Evolutionary conservation across 30 jellyfish, hydroid and myxozoan species (phyloP).

Genomic region (Chironex yamaguchii): DNA sequence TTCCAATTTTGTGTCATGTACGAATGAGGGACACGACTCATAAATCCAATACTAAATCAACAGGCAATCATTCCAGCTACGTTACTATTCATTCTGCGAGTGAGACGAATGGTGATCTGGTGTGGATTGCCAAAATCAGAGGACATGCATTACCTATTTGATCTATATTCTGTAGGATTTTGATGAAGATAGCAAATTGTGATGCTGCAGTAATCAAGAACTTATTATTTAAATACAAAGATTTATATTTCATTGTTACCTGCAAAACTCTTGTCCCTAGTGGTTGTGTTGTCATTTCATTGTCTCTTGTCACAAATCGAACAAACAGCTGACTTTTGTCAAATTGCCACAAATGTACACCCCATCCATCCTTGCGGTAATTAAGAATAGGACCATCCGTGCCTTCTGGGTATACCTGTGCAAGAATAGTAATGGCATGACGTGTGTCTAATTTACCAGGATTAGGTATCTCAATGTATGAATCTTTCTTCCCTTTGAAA

Average conservation of each 20-base stretch:
- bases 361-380: slow-evolving; percentile 90
- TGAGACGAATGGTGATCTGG: too few species aligned
- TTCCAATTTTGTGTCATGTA: too few species aligned
- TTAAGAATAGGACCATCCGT: slow-evolving; percentile 91
- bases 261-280: slow-evolving; percentile 91
- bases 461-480: slow-evolving; percentile 90
- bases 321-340: slow-evolving; percentile 88
- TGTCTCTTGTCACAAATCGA: slow-evolving; percentile 91
- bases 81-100: too few species aligned
- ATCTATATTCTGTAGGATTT: too few species aligned
- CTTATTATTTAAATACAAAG: too few species aligned
- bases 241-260: slow-evolving; percentile 39
- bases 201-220: too few species aligned
- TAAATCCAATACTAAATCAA: too few species aligned
- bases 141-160: too few species aligned
- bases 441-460: slow-evolving; percentile 81
- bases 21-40: too few species aligned
- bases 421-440: slow-evolving; percentile 78
- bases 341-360: slow-evolving; percentile 98
- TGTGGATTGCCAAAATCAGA: too few species aligned
- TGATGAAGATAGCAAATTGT: too few species aligned
- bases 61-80: too few species aligned
- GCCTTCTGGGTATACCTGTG: slow-evolving; percentile 92
- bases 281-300: slow-evolving; percentile 89
- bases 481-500: slow-evolving; percentile 91